Conservation (phyloP, 2,113 vertebrate genomes). For the Tragulus kanchil region DNA sequence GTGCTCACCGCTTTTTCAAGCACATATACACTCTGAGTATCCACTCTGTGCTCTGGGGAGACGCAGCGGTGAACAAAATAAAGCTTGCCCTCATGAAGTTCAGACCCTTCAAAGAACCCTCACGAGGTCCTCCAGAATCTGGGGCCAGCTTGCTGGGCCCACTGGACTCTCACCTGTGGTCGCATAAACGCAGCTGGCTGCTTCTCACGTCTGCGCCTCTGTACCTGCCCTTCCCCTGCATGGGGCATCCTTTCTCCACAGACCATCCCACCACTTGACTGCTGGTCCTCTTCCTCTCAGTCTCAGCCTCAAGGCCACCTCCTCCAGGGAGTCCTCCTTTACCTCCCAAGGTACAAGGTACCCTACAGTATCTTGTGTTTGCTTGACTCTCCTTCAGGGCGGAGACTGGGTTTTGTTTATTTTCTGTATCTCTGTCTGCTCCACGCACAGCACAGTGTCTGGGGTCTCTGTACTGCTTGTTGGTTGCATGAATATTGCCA, state of each 20-base stretch:
- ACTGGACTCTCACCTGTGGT: background rate
- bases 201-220: background rate
- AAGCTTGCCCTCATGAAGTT: background rate
- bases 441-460: background rate
- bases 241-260: accelerated
- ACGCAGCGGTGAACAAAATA: background rate
- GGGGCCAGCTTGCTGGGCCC: background rate
- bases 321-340: background rate
- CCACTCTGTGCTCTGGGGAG: background rate
- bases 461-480: background rate
- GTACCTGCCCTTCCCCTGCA: background rate
- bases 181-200: background rate
- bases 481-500: background rate
- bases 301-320: background rate
- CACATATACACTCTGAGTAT: background rate
- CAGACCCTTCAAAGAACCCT: background rate
- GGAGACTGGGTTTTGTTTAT: background rate
- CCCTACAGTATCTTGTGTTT: background rate
- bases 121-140: background rate
- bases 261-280: background rate
- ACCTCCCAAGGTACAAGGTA: background rate
- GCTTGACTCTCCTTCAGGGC: background rate
- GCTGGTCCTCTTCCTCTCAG: background rate
- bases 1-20: background rate
- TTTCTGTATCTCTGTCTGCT: background rate